phyloP scores from a whole-genome alignment of 2,113 vertebrate species.

The Ptilorrhoa leucosticta region DNA sequence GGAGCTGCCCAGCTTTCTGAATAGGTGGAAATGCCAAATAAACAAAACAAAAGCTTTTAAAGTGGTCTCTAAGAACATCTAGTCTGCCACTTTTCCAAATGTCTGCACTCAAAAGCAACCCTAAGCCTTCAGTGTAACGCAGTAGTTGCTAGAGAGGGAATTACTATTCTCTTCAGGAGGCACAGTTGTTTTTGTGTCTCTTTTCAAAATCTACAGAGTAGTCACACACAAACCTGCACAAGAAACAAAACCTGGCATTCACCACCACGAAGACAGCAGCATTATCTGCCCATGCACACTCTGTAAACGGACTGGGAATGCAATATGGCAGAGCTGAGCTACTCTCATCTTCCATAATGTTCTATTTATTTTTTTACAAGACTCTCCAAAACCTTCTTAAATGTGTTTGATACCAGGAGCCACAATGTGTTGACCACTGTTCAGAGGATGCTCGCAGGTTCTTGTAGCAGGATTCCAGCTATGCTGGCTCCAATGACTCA shows the following conservation, averaged over 20 bases:
- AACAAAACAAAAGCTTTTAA: conserved; percentile 35
- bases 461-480: neutral
- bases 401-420: neutral
- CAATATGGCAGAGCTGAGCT: neutral
- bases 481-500: neutral
- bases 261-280: neutral
- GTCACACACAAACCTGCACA: neutral
- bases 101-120: neutral
- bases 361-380: neutral
- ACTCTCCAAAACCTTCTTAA: neutral
- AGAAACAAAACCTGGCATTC: neutral
- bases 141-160: neutral
- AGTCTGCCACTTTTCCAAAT: neutral
- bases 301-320: neutral
- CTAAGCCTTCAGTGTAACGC: neutral
- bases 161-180: neutral
- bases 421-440: neutral
- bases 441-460: neutral
- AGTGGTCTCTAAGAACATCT: neutral
- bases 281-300: neutral
- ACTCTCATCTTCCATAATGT: neutral
- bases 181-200: neutral
- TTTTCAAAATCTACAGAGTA: neutral
- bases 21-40: conserved; percentile 54
- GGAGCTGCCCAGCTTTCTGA: conserved; percentile 38